A percentile compares a stretch with the other conserved stretches of the same genome.
phyloP scores from a whole-genome alignment of 2,888 invertebrate genomes.

The Andrena fulva region DNA sequence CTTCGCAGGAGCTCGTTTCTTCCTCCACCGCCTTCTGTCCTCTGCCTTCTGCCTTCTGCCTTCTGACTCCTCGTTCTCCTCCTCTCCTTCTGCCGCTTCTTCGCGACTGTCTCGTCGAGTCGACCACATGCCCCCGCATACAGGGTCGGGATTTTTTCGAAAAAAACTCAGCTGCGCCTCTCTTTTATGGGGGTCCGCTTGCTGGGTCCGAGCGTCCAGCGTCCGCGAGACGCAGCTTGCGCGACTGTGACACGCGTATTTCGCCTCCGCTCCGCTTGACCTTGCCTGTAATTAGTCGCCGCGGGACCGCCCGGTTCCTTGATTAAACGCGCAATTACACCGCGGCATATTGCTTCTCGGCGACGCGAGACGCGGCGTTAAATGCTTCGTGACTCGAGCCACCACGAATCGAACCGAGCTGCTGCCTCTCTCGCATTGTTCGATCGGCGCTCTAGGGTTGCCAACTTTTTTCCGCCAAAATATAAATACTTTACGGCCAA shows the following conservation, averaged over 20 bases:
- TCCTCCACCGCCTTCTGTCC: slow-evolving; percentile 17
- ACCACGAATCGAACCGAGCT: neutral
- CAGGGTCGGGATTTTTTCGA: slow-evolving; percentile 67
- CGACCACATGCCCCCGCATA: slow-evolving; percentile 63
- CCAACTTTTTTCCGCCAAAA: too few species aligned
- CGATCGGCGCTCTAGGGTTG: too few species aligned
- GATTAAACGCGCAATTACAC: slow-evolving; percentile 23
- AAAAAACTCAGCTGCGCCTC: slow-evolving; percentile 71
- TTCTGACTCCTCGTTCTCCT: slow-evolving; percentile 10
- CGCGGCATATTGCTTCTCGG: neutral
- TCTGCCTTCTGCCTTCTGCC: slow-evolving; percentile 36
- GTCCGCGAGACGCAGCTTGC: slow-evolving; percentile 62
- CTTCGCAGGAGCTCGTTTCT: slow-evolving; percentile 44
- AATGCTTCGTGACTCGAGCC: neutral
- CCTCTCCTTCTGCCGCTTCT: slow-evolving; percentile 12
- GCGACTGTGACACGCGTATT: slow-evolving; percentile 54
- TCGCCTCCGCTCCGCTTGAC: slow-evolving; percentile 33
- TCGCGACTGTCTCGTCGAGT: slow-evolving; percentile 55
- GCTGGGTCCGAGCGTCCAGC: slow-evolving; percentile 30
- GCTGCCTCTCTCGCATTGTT: neutral
- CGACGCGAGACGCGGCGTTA: neutral
- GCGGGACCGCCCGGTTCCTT: neutral
- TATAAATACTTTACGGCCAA: too few species aligned
- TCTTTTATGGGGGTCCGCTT: slow-evolving; percentile 73
- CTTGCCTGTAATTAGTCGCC: slow-evolving; percentile 61